Base-by-base conservation (phyloP, 2,888 invertebrate genomes). In the Agonopterix heracliana region DNA sequence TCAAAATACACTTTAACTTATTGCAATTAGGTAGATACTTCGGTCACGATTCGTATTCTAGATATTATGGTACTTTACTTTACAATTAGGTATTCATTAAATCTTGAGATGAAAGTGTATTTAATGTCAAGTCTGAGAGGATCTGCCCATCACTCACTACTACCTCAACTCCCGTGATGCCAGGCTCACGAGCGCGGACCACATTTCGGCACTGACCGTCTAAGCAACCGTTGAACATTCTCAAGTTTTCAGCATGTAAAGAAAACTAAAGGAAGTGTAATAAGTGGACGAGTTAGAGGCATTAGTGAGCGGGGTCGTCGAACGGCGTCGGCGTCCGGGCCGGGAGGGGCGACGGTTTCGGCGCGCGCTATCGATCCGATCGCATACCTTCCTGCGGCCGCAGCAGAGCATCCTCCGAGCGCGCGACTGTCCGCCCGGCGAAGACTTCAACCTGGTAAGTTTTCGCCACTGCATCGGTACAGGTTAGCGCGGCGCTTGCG, bases 361-460 rank as follows among this genome's bases (percentile, higher is more conserved):
- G 84, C 83, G 83, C 80, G 78, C 77, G 81, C 74, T 79, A 90
- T 83, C 81, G 89, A 89, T 81, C 89, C 80, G 64, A 76, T 73
- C 74, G 77, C 82, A 92, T 90, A 96, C 96, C 95, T 96, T 96
- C 91, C 95, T 95, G 90, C 96, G 94, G 92, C 96, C 96, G 93
- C 96, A 96, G 93, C 96, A 96, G 92, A 96, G 95, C 96, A 96
- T 96, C 92, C 93, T 94, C 92, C 93, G 93, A 92, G 93, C 93
- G 91, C 93, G 92, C 79, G 87, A 86, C 76, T 81, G 87, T 78
- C 86, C 88, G 83, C 88, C 86, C 89, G 91, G 91, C 90, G 91
- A 90, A 91, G 91, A 90, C 90, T 91, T 92, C 90, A 92, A 92
- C 91, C 93, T 93, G 90, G 93, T 92, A 88, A 93, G 92, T 91